Base-by-base conservation (phyloP, 30 jellyfish, hydroid and myxozoan genomes). In the Mastigias papua region DNA sequence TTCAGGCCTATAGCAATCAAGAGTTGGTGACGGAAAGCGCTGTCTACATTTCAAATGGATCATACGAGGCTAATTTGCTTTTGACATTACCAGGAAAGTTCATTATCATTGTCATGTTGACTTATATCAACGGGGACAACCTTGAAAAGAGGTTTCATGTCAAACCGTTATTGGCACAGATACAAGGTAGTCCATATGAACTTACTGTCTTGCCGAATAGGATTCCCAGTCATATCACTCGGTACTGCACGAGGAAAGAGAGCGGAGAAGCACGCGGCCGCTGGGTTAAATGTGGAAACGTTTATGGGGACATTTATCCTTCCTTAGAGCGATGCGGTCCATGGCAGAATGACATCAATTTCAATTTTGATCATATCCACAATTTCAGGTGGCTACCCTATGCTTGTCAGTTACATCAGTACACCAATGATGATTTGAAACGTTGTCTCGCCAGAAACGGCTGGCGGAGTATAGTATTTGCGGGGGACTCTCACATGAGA, bases 401-500 rank as follows among this genome's bases (percentile, higher is more conserved):
- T 75, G n/a, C 82, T 22, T 93, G 98, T 68, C 98, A 93, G 86
- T 85, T 89, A 65, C 98, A 93, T 54, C 97, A 88, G 60, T 93
- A 88, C 81, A 73, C 98, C 21, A 93, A 93, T 30, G 98, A 88
- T 63, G 92, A 93, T 27, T n/a, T 93, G 68, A 93, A 93, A 76
- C 80, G 86, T 25, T 93, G 98, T 27, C 87, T 93, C 2, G 98
- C 98, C 15, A 67, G 81, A 34, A 88, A 88, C 67, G 84, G 91
- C 19, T 88, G 97, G 97, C 71, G 76, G 3, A 93, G 98, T 51
- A 61, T 93, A 48, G 98, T 93, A 8, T 93, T 93, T 66, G 96
- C 97, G 15, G 98, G 98, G 10, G 98, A 93, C 73, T 93, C 98
- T 19, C 98, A 93, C 66, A 93, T 93, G 98, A 76, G 98, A 42